Evolutionary conservation across 64 coral and sea anemone species (phyloP).

Genomic region (Porites lutea): DNA sequence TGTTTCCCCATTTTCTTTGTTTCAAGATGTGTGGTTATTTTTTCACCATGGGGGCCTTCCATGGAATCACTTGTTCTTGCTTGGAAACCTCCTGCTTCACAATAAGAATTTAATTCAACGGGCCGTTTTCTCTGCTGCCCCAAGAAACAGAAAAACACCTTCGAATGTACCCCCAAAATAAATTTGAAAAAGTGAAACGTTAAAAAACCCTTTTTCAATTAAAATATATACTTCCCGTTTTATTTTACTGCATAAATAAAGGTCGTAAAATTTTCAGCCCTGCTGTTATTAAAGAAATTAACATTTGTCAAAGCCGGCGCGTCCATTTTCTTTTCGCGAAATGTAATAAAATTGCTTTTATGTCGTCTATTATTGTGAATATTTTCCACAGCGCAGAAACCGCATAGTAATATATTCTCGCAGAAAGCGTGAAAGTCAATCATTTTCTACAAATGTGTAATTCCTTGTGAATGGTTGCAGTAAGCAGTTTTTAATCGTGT

Average conservation of each 20-base stretch:
- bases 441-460: constrained; percentile 28
- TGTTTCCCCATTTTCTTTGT: constrained; percentile 51
- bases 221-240: neutral
- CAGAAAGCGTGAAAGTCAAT: constrained; percentile 48
- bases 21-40: constrained; percentile 23
- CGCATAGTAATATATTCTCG: constrained; percentile 48
- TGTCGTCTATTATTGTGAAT: neutral
- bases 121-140: neutral
- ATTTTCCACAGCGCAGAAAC: constrained; percentile 45
- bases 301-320: neutral
- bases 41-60: neutral
- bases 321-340: constrained; percentile 17
- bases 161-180: neutral
- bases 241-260: neutral
- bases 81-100: neutral
- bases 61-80: constrained; percentile 2
- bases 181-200: neutral
- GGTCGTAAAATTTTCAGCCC: neutral
- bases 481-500: constrained; percentile 64
- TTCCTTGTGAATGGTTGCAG: constrained; percentile 2
- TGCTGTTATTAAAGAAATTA: neutral
- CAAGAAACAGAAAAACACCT: neutral
- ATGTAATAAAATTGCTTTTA: neutral
- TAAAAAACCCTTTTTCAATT: neutral
- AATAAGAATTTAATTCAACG: constrained; percentile 33